phyloP scores from a whole-genome alignment of 2,888 invertebrate species.

The Chironomus riparius region DNA sequence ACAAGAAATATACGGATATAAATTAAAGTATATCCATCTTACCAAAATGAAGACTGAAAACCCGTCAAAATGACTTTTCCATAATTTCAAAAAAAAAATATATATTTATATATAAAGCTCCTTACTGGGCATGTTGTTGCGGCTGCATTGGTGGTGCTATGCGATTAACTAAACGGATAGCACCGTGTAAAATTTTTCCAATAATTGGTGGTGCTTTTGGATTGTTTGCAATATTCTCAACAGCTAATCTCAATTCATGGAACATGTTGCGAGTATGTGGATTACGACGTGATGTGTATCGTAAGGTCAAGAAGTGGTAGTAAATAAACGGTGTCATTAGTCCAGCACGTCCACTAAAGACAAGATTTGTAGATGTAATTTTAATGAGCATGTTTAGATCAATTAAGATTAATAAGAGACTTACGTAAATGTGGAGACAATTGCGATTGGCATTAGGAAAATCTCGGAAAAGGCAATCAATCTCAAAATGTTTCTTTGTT shows the following conservation, averaged over 20 bases:
- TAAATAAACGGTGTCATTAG: constrained; percentile 91
- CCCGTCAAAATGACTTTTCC: not conserved
- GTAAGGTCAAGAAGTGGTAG: constrained; percentile 88
- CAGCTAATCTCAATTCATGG: constrained; percentile 67
- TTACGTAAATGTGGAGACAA: constrained; percentile 77
- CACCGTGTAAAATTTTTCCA: constrained; percentile 48
- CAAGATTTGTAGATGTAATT: constrained; percentile 1
- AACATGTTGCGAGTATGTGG: constrained; percentile 92
- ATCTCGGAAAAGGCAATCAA: constrained; percentile 91
- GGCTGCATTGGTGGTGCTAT: constrained; percentile 51
- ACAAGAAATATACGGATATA: not conserved
- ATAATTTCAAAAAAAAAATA: not conserved
- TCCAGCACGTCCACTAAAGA: constrained; percentile 79
- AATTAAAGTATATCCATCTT: not conserved
- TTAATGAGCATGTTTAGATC: constrained; percentile 4
- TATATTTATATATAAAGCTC: not conserved
- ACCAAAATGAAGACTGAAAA: not conserved
- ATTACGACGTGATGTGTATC: constrained; percentile 91
- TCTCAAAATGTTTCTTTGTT: constrained; percentile 66
- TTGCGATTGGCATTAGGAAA: constrained; percentile 74
- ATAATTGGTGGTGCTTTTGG: constrained; percentile 61
- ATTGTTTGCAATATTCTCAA: constrained; percentile 58
- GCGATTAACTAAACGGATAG: constrained; percentile 62
- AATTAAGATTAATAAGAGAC: constrained; percentile 39
- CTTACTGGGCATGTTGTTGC: constrained; percentile 14